These are phyloP conservation scores for Norana najaformis DNA, from an alignment of 2,888 invertebrate genomes.

Conservation along the genomic window DNA sequence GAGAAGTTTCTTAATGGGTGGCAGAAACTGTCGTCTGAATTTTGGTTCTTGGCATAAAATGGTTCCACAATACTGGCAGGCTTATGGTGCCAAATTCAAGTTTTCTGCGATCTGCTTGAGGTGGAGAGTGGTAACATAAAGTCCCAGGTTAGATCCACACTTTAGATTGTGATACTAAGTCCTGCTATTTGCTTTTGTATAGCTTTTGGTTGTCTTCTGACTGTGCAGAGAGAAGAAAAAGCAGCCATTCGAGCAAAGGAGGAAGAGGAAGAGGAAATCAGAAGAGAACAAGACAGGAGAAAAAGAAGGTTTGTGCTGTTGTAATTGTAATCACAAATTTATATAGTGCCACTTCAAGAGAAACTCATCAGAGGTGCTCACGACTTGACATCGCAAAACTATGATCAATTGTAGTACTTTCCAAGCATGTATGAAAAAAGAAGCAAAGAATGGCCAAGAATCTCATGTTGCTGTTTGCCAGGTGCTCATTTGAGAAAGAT, in stretches of 20 bases:
- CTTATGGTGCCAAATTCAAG: too few relatives aligned
- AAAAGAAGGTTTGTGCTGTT: slow-evolving; percentile 29
- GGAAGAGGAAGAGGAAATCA: slow-evolving; percentile 53
- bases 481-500: not conserved
- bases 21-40: too few relatives aligned
- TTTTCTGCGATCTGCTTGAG: not conserved
- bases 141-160: too few relatives aligned
- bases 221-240: slow-evolving; percentile 49
- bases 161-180: not conserved
- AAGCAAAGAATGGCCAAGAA: not conserved
- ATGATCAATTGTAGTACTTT: not conserved
- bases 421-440: not conserved
- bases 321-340: not conserved
- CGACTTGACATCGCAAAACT: too few relatives aligned
- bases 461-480: not conserved
- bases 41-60: too few relatives aligned
- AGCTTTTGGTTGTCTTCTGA: not conserved
- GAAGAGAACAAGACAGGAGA: slow-evolving; percentile 19
- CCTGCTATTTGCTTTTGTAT: not conserved
- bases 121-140: not conserved
- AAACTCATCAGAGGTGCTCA: too few relatives aligned
- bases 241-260: slow-evolving; percentile 52
- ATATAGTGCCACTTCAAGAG: too few relatives aligned
- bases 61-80: too few relatives aligned
- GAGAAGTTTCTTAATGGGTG: too few relatives aligned